phyloP scores from a whole-genome alignment of 2,113 vertebrate genomes.

The Gadus macrocephalus region DNA sequence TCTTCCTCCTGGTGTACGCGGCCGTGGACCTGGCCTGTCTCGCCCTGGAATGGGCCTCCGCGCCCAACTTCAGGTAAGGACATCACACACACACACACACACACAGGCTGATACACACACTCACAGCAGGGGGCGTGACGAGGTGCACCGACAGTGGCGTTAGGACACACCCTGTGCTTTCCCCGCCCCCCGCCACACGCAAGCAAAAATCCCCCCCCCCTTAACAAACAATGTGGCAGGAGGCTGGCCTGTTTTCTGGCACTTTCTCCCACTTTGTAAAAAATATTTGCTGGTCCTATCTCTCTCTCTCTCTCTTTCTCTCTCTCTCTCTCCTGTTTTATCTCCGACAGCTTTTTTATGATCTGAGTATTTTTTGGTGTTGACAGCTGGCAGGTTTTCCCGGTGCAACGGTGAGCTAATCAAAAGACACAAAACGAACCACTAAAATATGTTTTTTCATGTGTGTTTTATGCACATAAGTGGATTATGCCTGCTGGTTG shows the following conservation, averaged over 20 bases:
- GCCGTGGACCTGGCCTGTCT: slow-evolving; percentile 86
- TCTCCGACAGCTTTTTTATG: neutral
- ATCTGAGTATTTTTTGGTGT: slow-evolving; percentile 24
- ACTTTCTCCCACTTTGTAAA: neutral
- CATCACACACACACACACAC: neutral
- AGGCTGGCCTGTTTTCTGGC: too few species aligned
- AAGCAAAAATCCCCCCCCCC: too few species aligned
- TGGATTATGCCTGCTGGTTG: neutral
- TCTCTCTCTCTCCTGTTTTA: too few species aligned
- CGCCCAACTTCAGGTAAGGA: slow-evolving; percentile 82
- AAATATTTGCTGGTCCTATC: neutral
- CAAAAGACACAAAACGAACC: slow-evolving; percentile 65
- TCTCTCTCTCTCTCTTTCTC: too few species aligned
- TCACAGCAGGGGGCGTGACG: too few species aligned
- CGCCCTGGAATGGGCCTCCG: slow-evolving; percentile 87
- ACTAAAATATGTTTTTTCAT: slow-evolving; percentile 23
- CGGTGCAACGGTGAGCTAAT: slow-evolving; percentile 49
- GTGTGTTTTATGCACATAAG: slow-evolving; percentile 21
- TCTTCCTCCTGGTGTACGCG: slow-evolving; percentile 88
- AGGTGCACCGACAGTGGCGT: too few species aligned
- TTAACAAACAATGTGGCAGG: too few species aligned
- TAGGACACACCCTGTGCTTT: too few species aligned
- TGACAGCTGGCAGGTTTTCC: slow-evolving; percentile 48
- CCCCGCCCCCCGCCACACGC: too few species aligned
- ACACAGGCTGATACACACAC: too few species aligned